Evolutionary conservation across 1,140 invertebrate species (phyloP).

Genomic region (Anastrepha obliqua): DNA sequence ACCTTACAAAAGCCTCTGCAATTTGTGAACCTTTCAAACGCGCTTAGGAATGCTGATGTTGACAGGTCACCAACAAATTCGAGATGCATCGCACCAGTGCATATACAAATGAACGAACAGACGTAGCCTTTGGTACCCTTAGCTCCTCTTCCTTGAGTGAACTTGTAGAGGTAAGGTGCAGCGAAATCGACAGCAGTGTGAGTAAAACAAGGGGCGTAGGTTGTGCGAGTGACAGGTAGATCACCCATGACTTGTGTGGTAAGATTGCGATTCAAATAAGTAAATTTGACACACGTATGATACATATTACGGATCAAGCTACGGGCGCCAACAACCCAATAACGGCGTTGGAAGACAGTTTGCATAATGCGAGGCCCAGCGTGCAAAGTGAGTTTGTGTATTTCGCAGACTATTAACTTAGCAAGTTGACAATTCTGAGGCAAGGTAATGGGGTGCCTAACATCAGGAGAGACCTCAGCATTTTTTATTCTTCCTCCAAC

Average conservation of each 20-base stretch:
- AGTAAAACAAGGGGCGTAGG: neutral
- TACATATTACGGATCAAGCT: neutral
- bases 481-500: constrained; percentile 8
- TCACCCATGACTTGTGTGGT: too few species aligned
- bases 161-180: neutral
- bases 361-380: constrained; percentile 47
- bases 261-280: too few species aligned
- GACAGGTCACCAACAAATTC: constrained; percentile 53
- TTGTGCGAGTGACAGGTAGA: too few species aligned
- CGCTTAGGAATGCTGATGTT: neutral
- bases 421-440: too few species aligned
- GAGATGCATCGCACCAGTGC: constrained; percentile 17
- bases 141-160: neutral
- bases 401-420: too few species aligned
- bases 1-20: neutral
- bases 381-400: too few species aligned
- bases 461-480: neutral
- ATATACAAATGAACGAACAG: constrained; percentile 39
- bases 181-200: neutral
- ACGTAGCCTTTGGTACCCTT: constrained; percentile 32
- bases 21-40: neutral
- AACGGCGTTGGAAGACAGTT: constrained; percentile 22
- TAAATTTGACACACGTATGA: too few species aligned
- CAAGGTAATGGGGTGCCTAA: too few species aligned
- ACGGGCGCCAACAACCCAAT: constrained; percentile 43